Percentiles rank a stretch among this genome's conserved stretches.
These are phyloP conservation scores for Neosilurus hyrtlii DNA, from an alignment of 2,797 vertebrate species.

Conservation along the genomic window DNA sequence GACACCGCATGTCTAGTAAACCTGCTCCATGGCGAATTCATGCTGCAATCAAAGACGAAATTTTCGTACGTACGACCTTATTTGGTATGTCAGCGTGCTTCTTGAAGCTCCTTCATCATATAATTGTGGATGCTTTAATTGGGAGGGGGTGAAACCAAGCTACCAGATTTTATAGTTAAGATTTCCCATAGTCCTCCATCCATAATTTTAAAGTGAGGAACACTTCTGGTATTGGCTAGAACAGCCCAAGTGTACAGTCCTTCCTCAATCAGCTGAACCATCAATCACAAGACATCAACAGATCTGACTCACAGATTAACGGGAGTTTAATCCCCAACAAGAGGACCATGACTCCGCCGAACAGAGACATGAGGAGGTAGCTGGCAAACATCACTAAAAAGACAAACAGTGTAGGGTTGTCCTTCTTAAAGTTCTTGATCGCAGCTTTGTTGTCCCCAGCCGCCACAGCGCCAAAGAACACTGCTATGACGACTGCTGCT, in stretches of 20 bases:
- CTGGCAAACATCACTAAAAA: constrained; percentile 81
- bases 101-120: neutral
- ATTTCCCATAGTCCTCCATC: no score
- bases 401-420: constrained; percentile 82
- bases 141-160: neutral
- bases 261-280: neutral
- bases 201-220: neutral
- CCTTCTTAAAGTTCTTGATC: constrained; percentile 84
- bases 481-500: constrained; percentile 76
- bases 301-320: constrained; percentile 80
- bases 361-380: constrained; percentile 86
- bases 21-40: no score
- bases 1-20: no score
- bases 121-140: no score
- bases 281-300: constrained; percentile 25
- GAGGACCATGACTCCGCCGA: constrained; percentile 91
- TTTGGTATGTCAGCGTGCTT: no score
- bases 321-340: constrained; percentile 88
- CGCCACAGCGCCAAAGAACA: constrained; percentile 85
- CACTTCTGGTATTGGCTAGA: neutral
- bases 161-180: neutral
- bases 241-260: neutral
- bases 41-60: no score
- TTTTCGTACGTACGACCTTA: no score
- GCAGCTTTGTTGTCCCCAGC: constrained; percentile 81